phyloP scores from a whole-genome alignment of 1,140 invertebrate genomes.

The Grapholita molesta region DNA sequence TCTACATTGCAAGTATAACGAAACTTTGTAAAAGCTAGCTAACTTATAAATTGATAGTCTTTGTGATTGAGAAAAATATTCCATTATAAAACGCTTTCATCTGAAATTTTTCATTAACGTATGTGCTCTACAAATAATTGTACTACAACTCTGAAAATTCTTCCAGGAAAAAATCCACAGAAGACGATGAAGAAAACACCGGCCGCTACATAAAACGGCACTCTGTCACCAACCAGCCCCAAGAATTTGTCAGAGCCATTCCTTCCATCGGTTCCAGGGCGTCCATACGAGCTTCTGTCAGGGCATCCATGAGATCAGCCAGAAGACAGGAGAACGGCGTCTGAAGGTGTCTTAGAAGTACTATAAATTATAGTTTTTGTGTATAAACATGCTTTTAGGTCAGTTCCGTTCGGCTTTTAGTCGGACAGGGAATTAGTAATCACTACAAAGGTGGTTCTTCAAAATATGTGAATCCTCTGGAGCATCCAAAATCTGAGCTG shows the following conservation, averaged over 20 bases:
- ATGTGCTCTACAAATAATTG: background rate
- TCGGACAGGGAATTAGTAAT: too few relatives aligned
- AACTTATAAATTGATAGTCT: too few relatives aligned
- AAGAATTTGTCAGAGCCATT: constrained; percentile 50
- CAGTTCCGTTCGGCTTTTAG: background rate
- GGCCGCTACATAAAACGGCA: constrained; percentile 45
- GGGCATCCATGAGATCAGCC: constrained; percentile 48
- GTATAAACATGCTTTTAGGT: background rate
- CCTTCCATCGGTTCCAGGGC: constrained; percentile 61
- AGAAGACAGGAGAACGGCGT: constrained; percentile 24
- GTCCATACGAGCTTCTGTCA: constrained; percentile 65
- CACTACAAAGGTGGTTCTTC: too few relatives aligned
- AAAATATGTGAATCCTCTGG: too few relatives aligned
- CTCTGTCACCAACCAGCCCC: constrained; percentile 35
- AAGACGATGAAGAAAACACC: constrained; percentile 39
- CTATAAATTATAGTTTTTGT: background rate
- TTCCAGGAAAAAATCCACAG: constrained; percentile 33
- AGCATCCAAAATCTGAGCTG: too few relatives aligned
- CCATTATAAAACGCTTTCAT: too few relatives aligned
- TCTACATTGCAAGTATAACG: too few relatives aligned
- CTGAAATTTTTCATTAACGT: background rate
- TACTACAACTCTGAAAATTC: background rate
- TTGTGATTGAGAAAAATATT: too few relatives aligned
- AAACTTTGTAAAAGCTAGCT: too few relatives aligned
- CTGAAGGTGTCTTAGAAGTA: background rate